Evolutionary conservation across 2,888 invertebrate species (phyloP).

Genomic region (Leptinotarsa peninsularis): DNA sequence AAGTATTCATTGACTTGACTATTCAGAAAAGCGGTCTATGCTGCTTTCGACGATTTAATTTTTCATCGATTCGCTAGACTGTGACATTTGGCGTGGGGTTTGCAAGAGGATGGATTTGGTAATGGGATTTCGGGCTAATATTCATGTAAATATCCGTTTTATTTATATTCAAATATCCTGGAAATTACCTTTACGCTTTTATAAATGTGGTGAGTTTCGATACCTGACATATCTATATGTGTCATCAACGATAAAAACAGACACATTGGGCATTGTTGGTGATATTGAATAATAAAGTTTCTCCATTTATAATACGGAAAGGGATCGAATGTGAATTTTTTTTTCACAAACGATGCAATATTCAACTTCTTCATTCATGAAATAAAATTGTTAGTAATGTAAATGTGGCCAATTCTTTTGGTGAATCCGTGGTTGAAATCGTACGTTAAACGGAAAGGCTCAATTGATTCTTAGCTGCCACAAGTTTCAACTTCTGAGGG

Average conservation of each 20-base stretch:
- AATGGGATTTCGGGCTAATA: conserved; percentile 1
- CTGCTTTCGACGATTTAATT: conserved; percentile 36
- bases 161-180: conserved; percentile 11
- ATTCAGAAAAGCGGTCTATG: not conserved
- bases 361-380: too few relatives aligned
- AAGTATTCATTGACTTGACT: too few relatives aligned
- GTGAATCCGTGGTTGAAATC: too few relatives aligned
- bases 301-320: too few relatives aligned
- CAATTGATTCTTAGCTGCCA: too few relatives aligned
- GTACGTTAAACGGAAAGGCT: too few relatives aligned
- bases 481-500: too few relatives aligned
- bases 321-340: too few relatives aligned
- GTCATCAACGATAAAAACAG: not conserved
- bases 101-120: not conserved
- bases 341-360: too few relatives aligned
- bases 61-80: conserved; percentile 31
- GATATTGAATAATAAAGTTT: too few relatives aligned
- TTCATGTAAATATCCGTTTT: not conserved
- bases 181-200: not conserved
- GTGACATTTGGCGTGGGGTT: conserved; percentile 23
- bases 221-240: not conserved
- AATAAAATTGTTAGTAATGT: too few relatives aligned
- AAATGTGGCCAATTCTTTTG: too few relatives aligned
- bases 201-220: not conserved
- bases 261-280: not conserved